phyloP scores from a whole-genome alignment of 2,113 vertebrate genomes.

The Paraplagusia blochii region DNA sequence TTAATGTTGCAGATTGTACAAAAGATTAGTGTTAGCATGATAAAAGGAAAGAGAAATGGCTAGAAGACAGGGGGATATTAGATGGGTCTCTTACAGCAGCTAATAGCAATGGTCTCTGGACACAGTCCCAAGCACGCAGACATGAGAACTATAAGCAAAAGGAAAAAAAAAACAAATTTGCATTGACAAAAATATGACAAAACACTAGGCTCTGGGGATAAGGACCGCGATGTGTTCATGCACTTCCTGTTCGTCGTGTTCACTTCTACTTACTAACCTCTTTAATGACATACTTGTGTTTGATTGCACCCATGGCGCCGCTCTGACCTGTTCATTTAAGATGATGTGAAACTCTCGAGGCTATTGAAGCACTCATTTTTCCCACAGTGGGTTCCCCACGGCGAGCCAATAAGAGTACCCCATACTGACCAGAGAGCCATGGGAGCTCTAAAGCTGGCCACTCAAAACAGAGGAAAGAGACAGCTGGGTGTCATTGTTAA shows the following conservation, averaged over 20 bases:
- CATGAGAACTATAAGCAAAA: too few species aligned
- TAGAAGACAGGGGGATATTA: constrained; percentile 9
- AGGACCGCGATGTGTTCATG: constrained; percentile 7
- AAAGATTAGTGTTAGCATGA: constrained; percentile 10
- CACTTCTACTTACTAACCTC: constrained; percentile 29
- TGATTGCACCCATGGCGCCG: constrained; percentile 68
- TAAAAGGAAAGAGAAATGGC: constrained; percentile 35
- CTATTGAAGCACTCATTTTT: constrained; percentile 66
- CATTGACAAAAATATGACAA: too few species aligned
- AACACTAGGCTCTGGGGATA: constrained; percentile 15
- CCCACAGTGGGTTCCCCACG: constrained; percentile 51
- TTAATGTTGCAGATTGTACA: constrained; percentile 38
- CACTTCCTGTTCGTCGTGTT: constrained; percentile 1
- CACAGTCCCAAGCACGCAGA: too few species aligned
- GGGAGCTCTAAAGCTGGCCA: constrained; percentile 72
- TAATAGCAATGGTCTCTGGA: too few species aligned
- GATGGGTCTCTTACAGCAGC: too few species aligned
- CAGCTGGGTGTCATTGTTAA: constrained; percentile 80
- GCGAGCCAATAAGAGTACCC: constrained; percentile 63
- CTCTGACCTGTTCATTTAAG: constrained; percentile 76
- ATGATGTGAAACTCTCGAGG: constrained; percentile 74
- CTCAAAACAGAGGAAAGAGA: constrained; percentile 73
- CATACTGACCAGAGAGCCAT: constrained; percentile 61
- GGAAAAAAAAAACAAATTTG: too few species aligned
- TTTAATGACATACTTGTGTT: constrained; percentile 64